Evolutionary conservation across 1,140 invertebrate species (phyloP), one percentile per base, ranked within the genome.

Genomic region (Tribolium madens): DNA sequence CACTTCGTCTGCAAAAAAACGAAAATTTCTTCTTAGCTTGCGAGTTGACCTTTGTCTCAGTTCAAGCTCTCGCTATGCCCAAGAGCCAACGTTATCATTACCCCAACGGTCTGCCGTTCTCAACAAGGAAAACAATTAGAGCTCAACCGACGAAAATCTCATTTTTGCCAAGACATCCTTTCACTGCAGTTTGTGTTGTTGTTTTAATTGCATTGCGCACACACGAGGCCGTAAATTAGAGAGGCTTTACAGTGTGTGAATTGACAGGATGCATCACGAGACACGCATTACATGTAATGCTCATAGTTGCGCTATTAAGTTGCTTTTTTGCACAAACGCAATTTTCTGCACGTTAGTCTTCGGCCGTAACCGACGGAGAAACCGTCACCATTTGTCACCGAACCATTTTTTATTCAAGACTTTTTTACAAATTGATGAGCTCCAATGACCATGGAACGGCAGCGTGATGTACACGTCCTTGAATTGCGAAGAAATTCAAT

Each of bases 211-310:
- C 57, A 26, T n/a, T 26, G 26, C 52, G 36, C 52, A 17, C 57
- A 64, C 57, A 64, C 57, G 57, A 64, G 57, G 26, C 14, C 21
- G 57, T 64, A 64, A 64, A 64, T 64, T 64, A 64, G 57, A 64
- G 57, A 64, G 57, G 21, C 57, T 64, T 64, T 64, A 64, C 57
- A 64, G 57, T 64, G 57, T 64, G 57, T 64, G 57, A 64, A 64
- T 64, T 64, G 57, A 26, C 57, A 64, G 57, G 57, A 64, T 64
- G 57, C 57, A 64, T 64, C 57, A 33, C 57, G 57, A 64, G 57
- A 64, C 57, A 64, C 57, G 57, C 57, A 64, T 64, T 64, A 64
- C 57, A 33, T 33, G 57, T 64, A 64, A 64, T 64, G 57, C 57
- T 64, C 57, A 64, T 64, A 64, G 21, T 64, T 33, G 57, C 57